Conservation (phyloP, 2,888 invertebrate genomes). For the Cepaea hortensis region DNA sequence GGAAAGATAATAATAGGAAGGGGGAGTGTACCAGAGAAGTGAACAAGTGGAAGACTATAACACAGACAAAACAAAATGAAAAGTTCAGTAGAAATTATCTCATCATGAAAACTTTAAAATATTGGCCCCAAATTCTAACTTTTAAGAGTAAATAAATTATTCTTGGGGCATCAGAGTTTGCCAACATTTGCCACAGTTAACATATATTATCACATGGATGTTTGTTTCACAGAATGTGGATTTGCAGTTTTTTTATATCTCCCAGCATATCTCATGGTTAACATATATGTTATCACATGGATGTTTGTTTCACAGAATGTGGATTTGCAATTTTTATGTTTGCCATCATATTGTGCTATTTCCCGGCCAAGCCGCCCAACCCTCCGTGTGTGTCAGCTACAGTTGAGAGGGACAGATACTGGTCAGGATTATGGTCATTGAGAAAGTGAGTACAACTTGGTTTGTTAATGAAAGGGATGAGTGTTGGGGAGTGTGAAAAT, state of each 20-base stretch:
- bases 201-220: not conserved
- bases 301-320: slow-evolving; percentile 21
- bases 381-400: slow-evolving; percentile 38
- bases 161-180: no score
- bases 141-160: no score
- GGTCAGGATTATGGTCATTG: slow-evolving; percentile 35
- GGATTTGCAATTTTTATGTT: not conserved
- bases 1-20: no score
- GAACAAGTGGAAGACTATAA: no score
- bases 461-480: not conserved
- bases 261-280: not conserved
- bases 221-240: slow-evolving; percentile 21
- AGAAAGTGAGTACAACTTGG: slow-evolving; percentile 19
- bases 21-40: no score
- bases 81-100: no score
- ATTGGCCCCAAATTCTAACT: no score
- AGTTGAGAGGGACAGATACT: slow-evolving; percentile 30
- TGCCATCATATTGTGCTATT: slow-evolving; percentile 36
- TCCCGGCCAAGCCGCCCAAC: slow-evolving; percentile 41
- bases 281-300: not conserved
- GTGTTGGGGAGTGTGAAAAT: no score
- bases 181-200: not conserved
- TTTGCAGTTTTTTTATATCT: not conserved
- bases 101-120: no score
- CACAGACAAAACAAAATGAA: no score